These are phyloP conservation scores for Festucalex cinctus DNA, from an alignment of 2,113 vertebrate genomes.

Conservation along the genomic window DNA sequence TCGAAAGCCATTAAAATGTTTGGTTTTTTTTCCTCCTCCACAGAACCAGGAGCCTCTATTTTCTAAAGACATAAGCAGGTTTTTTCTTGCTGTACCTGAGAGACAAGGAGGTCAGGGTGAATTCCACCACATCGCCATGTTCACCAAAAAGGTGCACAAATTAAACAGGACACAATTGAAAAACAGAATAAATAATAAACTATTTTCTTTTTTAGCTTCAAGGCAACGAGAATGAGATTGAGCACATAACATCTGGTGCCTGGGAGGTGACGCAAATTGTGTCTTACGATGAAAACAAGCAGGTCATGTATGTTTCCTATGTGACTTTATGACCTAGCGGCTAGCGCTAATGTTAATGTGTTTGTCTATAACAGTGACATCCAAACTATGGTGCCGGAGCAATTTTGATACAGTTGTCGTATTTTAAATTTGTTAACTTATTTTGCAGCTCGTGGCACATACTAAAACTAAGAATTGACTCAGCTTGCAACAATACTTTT, in stretches of 20 bases:
- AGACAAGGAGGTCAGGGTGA: constrained; percentile 93
- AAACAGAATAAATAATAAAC: background rate
- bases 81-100: constrained; percentile 89
- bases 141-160: constrained; percentile 78
- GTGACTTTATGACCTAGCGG: background rate
- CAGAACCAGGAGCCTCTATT: constrained; percentile 89
- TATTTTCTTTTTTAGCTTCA: constrained; percentile 34
- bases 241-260: constrained; percentile 89
- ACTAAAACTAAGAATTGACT: no score
- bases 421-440: no score
- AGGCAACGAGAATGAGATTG: constrained; percentile 79
- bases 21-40: background rate
- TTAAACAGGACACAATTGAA: background rate
- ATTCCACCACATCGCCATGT: constrained; percentile 93
- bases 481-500: no score
- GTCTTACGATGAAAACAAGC: constrained; percentile 83
- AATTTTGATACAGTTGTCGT: no score
- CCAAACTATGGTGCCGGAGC: no score
- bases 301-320: constrained; percentile 80
- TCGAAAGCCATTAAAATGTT: background rate
- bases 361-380: background rate
- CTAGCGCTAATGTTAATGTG: no score
- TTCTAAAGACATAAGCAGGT: constrained; percentile 81
- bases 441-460: background rate
- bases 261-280: constrained; percentile 93